Percentiles rank a stretch among this genome's conserved stretches.
These are phyloP conservation scores for Gavia stellata DNA, from an alignment of 2,113 vertebrate species.

Conservation along the genomic window DNA sequence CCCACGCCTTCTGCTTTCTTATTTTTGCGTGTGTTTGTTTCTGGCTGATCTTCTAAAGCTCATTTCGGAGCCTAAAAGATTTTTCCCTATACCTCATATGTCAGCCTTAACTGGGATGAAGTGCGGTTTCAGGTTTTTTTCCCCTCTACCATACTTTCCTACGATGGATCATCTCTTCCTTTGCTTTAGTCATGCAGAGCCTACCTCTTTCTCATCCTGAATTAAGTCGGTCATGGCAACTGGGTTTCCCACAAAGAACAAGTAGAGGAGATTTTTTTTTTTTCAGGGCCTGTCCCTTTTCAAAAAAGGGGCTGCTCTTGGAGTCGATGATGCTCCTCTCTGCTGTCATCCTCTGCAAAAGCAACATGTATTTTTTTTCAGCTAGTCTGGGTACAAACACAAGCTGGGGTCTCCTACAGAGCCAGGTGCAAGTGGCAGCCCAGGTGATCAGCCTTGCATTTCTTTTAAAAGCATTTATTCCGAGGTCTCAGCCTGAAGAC, in stretches of 20 bases:
- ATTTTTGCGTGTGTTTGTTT: background rate
- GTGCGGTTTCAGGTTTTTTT: background rate
- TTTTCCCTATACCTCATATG: background rate
- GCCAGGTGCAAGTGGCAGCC: background rate
- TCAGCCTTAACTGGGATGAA: background rate
- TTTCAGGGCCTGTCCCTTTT: background rate
- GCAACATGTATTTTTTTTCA: background rate
- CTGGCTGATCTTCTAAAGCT: conserved; percentile 30
- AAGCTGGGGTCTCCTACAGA: background rate
- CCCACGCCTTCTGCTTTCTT: conserved; percentile 51
- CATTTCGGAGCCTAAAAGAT: background rate
- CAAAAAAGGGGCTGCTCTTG: background rate
- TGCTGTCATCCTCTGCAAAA: background rate
- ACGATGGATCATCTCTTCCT: background rate
- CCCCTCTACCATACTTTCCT: background rate
- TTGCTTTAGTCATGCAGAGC: background rate
- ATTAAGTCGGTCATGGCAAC: background rate
- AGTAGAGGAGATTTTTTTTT: background rate
- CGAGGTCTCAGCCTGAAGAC: background rate
- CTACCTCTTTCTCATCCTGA: background rate
- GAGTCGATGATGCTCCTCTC: background rate
- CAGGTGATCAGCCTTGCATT: background rate
- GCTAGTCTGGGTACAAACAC: background rate
- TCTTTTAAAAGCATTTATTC: background rate
- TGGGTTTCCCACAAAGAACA: background rate